A percentile compares a stretch with the other conserved stretches of the same genome.
Conservation (phyloP, 2,113 vertebrate species). For the Calypte anna region DNA sequence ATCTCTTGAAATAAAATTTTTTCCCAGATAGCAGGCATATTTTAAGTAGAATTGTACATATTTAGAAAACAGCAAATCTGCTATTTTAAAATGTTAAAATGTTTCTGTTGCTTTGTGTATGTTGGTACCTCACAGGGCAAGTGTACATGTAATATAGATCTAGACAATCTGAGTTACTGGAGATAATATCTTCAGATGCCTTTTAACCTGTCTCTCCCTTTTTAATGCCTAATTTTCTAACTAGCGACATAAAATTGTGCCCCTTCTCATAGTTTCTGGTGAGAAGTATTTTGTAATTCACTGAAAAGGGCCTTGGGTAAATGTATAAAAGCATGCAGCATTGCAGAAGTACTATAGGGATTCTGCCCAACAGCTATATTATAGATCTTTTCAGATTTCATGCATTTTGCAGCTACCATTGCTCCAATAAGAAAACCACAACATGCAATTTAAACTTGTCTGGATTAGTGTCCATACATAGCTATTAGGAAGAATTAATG, state of each 20-base stretch:
- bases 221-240: not conserved
- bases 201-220: not conserved
- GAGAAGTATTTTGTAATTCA: not conserved
- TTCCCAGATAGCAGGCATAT: not conserved
- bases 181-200: not conserved
- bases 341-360: not conserved
- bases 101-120: not conserved
- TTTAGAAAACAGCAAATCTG: not conserved
- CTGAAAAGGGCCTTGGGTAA: not conserved
- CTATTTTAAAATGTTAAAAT: not conserved
- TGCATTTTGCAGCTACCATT: not conserved
- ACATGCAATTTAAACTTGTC: not conserved
- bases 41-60: not conserved
- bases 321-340: not conserved
- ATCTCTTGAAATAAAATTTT: not conserved
- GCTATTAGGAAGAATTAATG: not conserved
- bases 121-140: not conserved
- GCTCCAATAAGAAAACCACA: not conserved
- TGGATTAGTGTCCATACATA: not conserved
- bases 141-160: rapidly evolving
- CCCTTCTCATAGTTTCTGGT: not conserved
- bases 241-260: not conserved
- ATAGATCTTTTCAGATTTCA: not conserved
- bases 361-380: not conserved
- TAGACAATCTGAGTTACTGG: not conserved